phyloP scores from a whole-genome alignment of 2,113 vertebrate species.

The Pomatorhinus ruficollis region DNA sequence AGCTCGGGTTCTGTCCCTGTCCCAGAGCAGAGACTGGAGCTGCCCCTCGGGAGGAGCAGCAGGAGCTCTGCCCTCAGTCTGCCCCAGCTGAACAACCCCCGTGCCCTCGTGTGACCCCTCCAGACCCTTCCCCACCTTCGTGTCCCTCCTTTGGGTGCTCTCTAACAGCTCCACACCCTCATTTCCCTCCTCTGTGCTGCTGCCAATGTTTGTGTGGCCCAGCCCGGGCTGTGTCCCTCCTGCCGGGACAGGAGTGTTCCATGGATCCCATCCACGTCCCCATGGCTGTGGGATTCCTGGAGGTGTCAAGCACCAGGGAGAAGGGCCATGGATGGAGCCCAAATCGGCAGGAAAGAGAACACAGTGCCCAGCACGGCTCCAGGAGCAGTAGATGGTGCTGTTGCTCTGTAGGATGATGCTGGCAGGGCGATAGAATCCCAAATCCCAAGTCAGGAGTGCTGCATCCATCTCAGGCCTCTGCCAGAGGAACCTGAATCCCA shows the following conservation, averaged over 20 bases:
- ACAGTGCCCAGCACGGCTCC: fast-evolving
- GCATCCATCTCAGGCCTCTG: not conserved
- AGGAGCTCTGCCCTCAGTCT: too few relatives aligned
- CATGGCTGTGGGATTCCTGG: too few relatives aligned
- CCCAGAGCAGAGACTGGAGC: too few relatives aligned
- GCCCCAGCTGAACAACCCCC: too few relatives aligned
- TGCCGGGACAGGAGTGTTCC: not conserved
- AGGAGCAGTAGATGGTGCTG: slow-evolving; percentile 33
- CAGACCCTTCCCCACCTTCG: too few relatives aligned
- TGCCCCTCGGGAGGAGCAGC: too few relatives aligned
- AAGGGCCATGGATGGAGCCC: fast-evolving
- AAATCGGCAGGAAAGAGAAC: fast-evolving
- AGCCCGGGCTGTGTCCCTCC: not conserved
- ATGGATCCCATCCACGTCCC: too few relatives aligned
- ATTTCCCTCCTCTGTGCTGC: fast-evolving
- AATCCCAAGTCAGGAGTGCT: not conserved
- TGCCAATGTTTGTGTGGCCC: not conserved
- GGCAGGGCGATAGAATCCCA: not conserved
- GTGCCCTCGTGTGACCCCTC: too few relatives aligned
- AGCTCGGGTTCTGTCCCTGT: too few relatives aligned
- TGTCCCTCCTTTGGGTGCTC: not conserved
- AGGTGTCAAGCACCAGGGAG: not conserved
- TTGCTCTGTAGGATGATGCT: not conserved
- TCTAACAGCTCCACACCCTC: not conserved
- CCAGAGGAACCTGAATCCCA: not conserved